Evolutionary conservation across 2,113 vertebrate species (phyloP), one percentile per base, ranked within the genome.

Genomic region (Brachyhypopomus gauderio): DNA sequence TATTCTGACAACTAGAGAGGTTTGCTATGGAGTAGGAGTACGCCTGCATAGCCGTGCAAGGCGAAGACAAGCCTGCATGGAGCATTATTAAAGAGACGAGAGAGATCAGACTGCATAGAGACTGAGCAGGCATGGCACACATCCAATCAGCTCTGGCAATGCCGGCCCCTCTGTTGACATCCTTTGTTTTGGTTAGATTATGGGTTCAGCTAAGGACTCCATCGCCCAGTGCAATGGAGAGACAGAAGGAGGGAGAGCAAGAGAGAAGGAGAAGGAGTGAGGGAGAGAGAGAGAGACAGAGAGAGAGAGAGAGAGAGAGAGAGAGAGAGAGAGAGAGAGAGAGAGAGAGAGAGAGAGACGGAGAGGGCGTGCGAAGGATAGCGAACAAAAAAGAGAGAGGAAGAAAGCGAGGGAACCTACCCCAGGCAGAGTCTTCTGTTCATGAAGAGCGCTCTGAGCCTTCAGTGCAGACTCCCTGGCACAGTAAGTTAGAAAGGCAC

Each of bases 381-480:
- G 45, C 12, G 45, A 52, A 52, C 12, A 3, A 14, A 52, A 48
- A 67, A 63, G 22, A 9, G 63, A 23, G 20, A 38, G 60, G 70
- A 60, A 27, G 55, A 80, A 73, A 66, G 45, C 12, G 84, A 88
- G 87, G 83, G 83, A 88, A 95, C 96, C 96, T 94, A 98, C 97
- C 96, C 97, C 97, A 78, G 97, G 97, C 90, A 98, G 90, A 88
- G 97, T 98, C 94, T 98, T 98, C 94, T 98, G 97, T 63, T 98
- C 97, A 83, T 98, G 97, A 84, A 98, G 95, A 5, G 97, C 96
- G 64, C 94, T 97, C 95, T 98, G 97, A 89, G 97, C 97, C 92
- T 98, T 98, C 95, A 98, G 95, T 87, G 97, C 97, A 27, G 97
- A 98, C 85, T 98, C 97, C 93, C 97, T 94, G 94, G 97, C 97